Conservation (phyloP, 2,888 invertebrate genomes). For the Lepidochitona cinerea region DNA sequence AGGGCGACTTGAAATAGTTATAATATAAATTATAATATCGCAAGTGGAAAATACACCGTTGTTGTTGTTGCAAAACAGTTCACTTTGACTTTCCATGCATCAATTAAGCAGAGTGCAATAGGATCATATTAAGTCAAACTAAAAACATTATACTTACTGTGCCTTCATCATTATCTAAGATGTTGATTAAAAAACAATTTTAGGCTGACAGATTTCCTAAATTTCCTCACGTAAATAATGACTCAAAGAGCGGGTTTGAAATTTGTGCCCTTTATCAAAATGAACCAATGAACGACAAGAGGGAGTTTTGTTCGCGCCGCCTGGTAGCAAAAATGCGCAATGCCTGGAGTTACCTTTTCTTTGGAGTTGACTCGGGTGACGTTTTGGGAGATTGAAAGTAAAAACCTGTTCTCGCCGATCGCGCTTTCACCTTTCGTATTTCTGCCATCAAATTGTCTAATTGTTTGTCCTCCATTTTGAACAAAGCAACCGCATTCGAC, state of each 20-base stretch:
- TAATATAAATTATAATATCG: too few relatives aligned
- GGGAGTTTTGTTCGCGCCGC: not conserved
- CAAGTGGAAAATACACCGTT: too few relatives aligned
- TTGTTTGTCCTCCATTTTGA: not conserved
- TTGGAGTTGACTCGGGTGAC: not conserved
- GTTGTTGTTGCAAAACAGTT: too few relatives aligned
- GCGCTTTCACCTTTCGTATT: not conserved
- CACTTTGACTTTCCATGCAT: too few relatives aligned
- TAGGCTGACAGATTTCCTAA: too few relatives aligned
- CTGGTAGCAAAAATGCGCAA: not conserved
- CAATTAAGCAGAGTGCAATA: too few relatives aligned
- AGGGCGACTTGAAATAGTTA: too few relatives aligned
- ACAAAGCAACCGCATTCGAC: not conserved
- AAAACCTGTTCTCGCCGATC: not conserved
- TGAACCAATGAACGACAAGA: not conserved
- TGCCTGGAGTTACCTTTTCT: not conserved
- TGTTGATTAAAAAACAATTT: not conserved
- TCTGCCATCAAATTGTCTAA: not conserved
- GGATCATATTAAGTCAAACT: not conserved
- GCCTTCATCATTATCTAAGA: slow-evolving; percentile 32
- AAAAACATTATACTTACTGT: slow-evolving; percentile 39
- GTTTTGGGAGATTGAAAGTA: slow-evolving; percentile 3
- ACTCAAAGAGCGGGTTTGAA: slow-evolving; percentile 1
- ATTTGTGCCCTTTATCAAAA: not conserved
- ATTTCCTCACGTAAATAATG: too few relatives aligned